Conservation (phyloP, 2,113 vertebrate genomes). For the Trogon surrucura region DNA sequence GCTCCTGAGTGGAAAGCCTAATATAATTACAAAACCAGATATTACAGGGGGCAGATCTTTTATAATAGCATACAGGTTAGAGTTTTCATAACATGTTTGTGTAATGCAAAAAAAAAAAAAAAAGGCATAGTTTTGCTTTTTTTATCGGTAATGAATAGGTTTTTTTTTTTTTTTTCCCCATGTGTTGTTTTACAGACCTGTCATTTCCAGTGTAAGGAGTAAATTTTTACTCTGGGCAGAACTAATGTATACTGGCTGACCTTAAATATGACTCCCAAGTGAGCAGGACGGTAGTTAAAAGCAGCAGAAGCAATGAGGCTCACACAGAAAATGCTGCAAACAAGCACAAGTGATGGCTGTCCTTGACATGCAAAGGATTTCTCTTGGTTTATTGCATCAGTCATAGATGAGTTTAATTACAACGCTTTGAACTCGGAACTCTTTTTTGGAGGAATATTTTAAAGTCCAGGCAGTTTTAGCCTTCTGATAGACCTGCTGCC, state of each 20-base stretch:
- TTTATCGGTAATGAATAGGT: conserved; percentile 66
- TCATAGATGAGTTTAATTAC: conserved; percentile 55
- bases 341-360: conserved; percentile 31
- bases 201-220: conserved; percentile 58
- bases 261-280: conserved; percentile 68
- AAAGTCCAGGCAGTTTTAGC: neutral
- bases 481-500: neutral
- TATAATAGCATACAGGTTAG: neutral
- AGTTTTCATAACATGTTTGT: conserved; percentile 1
- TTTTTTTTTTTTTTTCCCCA: conserved; percentile 10
- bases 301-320: conserved; percentile 47
- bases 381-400: conserved; percentile 27
- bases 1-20: conserved; percentile 26
- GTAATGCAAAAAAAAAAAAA: conserved; percentile 14
- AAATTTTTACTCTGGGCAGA: conserved; percentile 70
- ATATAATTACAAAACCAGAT: conserved; percentile 60
- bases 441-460: neutral
- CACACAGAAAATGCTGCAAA: neutral
- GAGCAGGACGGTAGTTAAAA: conserved; percentile 68
- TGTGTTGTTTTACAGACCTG: conserved; percentile 65
- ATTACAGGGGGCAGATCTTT: neutral
- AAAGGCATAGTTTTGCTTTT: conserved; percentile 41
- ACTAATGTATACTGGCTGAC: conserved; percentile 64
- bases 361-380: conserved; percentile 36
- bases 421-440: neutral